phyloP scores from a whole-genome alignment of 2,888 invertebrate species.

The Aleiodes leptofemur region DNA sequence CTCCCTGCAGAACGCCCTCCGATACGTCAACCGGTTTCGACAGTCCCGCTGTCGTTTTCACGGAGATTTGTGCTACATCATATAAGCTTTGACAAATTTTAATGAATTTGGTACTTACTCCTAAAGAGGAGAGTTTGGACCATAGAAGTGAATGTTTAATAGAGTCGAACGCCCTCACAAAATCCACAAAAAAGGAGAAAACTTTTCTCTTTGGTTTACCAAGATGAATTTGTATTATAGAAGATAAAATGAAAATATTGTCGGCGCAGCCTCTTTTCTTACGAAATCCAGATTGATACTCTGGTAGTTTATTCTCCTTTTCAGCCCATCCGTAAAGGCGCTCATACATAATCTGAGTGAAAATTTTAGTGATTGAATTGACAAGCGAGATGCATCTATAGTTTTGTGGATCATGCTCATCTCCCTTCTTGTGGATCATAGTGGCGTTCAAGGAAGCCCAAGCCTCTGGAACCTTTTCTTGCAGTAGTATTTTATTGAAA shows the following conservation, averaged over 20 bases:
- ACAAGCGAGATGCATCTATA: slow-evolving; percentile 61
- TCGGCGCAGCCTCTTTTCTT: slow-evolving; percentile 48
- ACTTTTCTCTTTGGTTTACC: slow-evolving; percentile 9
- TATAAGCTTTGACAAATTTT: slow-evolving; percentile 12
- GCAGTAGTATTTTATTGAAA: slow-evolving; percentile 9
- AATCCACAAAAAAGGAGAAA: slow-evolving; percentile 35
- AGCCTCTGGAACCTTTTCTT: slow-evolving; percentile 44
- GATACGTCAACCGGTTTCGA: neutral
- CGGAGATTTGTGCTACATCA: slow-evolving; percentile 1
- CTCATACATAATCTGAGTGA: slow-evolving; percentile 50
- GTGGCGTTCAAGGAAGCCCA: slow-evolving; percentile 55
- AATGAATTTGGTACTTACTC: too few species aligned
- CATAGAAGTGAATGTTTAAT: slow-evolving; percentile 26
- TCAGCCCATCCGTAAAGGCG: slow-evolving; percentile 9
- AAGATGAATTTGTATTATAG: too few species aligned
- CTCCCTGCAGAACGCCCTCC: slow-evolving; percentile 7
- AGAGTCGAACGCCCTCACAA: slow-evolving; percentile 19
- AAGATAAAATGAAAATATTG: too few species aligned
- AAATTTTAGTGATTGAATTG: slow-evolving; percentile 60
- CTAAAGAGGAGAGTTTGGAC: slow-evolving; percentile 14
- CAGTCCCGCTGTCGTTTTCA: neutral
- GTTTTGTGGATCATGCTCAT: slow-evolving; percentile 55
- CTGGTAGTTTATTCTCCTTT: slow-evolving; percentile 51
- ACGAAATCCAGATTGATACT: slow-evolving; percentile 59
- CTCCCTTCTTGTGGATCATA: slow-evolving; percentile 61